phyloP scores from a whole-genome alignment of 2,113 vertebrate genomes.

The Syngnathus typhle region DNA sequence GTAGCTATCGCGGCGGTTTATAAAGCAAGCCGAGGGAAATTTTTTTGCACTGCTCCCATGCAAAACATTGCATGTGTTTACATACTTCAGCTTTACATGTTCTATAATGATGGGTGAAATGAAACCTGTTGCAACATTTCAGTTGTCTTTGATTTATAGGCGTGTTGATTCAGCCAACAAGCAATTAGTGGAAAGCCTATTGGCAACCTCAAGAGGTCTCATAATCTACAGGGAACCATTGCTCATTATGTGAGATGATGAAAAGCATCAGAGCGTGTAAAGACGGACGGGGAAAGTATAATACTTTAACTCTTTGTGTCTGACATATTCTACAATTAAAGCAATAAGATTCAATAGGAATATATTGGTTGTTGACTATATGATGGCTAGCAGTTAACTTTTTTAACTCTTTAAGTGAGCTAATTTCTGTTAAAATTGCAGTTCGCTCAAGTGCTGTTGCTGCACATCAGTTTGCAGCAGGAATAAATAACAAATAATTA shows the following conservation, averaged over 20 bases:
- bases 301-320: not conserved
- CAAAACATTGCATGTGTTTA: constrained; percentile 14
- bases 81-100: constrained; percentile 12
- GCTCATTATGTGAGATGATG: constrained; percentile 43
- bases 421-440: not conserved
- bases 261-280: constrained; percentile 49
- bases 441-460: too few relatives aligned
- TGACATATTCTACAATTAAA: not conserved
- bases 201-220: constrained; percentile 14
- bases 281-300: constrained; percentile 22
- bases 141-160: constrained; percentile 21
- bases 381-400: not conserved
- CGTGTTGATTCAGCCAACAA: constrained; percentile 18
- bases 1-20: constrained; percentile 10
- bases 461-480: not conserved
- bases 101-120: constrained; percentile 12
- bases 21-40: too few relatives aligned
- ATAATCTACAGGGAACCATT: constrained; percentile 35
- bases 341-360: not conserved
- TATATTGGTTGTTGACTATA: not conserved
- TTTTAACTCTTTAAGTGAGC: not conserved
- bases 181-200: constrained; percentile 29
- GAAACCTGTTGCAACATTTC: constrained; percentile 20
- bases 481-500: not conserved
- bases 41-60: not conserved